phyloP scores from a whole-genome alignment of 2,888 invertebrate species.

The Thecocarcelia acutangulata region DNA sequence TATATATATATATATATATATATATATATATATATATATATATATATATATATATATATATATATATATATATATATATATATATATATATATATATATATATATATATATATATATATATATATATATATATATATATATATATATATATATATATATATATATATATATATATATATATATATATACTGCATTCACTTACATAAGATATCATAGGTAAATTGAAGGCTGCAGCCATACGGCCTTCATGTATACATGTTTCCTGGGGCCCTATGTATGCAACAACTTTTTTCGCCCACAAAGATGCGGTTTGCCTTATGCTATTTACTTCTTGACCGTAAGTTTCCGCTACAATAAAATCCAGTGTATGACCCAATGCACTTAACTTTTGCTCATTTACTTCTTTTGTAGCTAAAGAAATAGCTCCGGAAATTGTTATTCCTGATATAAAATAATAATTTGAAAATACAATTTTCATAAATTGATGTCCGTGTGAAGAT shows the following conservation, averaged over 20 bases:
- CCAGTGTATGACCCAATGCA: slow-evolving; percentile 86
- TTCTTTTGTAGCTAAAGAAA: slow-evolving; percentile 92
- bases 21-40: too few species aligned
- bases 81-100: too few species aligned
- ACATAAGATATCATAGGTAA: slow-evolving; percentile 98
- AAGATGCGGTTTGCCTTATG: slow-evolving; percentile 90
- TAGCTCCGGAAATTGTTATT: slow-evolving; percentile 88
- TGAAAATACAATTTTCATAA: too few species aligned
- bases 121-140: too few species aligned
- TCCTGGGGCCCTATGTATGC: slow-evolving; percentile 93
- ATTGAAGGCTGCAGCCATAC: slow-evolving; percentile 96
- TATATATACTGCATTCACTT: too few species aligned
- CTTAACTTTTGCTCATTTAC: slow-evolving; percentile 86
- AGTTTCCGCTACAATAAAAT: slow-evolving; percentile 93
- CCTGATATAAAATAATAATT: slow-evolving; percentile 77
- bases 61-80: too few species aligned
- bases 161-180: too few species aligned
- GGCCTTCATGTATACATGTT: slow-evolving; percentile 94
- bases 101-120: too few species aligned
- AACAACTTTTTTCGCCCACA: slow-evolving; percentile 92
- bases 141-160: too few species aligned
- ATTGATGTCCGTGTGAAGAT: too few species aligned
- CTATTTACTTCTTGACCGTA: slow-evolving; percentile 94
- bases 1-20: too few species aligned
- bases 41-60: too few species aligned